A percentile compares a stretch with the other conserved stretches of the same genome.
phyloP scores from a whole-genome alignment of 2,888 invertebrate species.

The Microdon myrmicae region DNA sequence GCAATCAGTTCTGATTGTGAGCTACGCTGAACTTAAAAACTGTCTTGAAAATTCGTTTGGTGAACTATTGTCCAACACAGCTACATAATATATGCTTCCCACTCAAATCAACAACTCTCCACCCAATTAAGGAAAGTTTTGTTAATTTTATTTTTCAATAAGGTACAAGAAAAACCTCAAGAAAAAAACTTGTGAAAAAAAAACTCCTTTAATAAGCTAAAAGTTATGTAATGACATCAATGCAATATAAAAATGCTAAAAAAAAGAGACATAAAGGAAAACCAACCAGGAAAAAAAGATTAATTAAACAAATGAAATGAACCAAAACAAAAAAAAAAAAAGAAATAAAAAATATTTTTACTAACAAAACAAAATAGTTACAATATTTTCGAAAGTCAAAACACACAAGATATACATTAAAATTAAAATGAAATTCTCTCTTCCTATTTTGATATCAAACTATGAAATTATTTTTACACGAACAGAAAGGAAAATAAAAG shows the following conservation, averaged over 20 bases:
- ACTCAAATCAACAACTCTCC: conserved; percentile 28
- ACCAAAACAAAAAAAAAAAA: conserved; percentile 40
- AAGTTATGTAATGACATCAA: conserved; percentile 48
- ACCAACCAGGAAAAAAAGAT: conserved; percentile 21
- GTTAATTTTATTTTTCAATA: conserved; percentile 61
- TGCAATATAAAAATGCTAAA: conserved; percentile 46
- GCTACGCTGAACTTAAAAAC: conserved; percentile 94
- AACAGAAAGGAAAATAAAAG: conserved; percentile 17
- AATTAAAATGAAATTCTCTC: conserved; percentile 53
- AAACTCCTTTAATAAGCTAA: conserved; percentile 54
- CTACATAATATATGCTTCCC: conserved; percentile 60
- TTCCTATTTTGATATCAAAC: conserved; percentile 55
- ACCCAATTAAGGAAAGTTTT: conserved; percentile 51
- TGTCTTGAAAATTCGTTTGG: conserved; percentile 93
- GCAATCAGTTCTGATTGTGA: conserved; percentile 94
- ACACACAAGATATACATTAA: conserved; percentile 23
- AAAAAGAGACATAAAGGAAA: conserved; percentile 36
- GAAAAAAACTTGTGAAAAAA: conserved; percentile 51
- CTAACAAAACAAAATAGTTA: conserved; percentile 33
- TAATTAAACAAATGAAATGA: conserved; percentile 29
- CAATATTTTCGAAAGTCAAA: conserved; percentile 36
- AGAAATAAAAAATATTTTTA: conserved; percentile 51
- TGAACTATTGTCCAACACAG: conserved; percentile 72
- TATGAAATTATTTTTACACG: conserved; percentile 46
- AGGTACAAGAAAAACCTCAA: conserved; percentile 47